These are phyloP conservation scores for Pheosia tremula DNA, from an alignment of 2,888 invertebrate genomes.

Conservation along the genomic window DNA sequence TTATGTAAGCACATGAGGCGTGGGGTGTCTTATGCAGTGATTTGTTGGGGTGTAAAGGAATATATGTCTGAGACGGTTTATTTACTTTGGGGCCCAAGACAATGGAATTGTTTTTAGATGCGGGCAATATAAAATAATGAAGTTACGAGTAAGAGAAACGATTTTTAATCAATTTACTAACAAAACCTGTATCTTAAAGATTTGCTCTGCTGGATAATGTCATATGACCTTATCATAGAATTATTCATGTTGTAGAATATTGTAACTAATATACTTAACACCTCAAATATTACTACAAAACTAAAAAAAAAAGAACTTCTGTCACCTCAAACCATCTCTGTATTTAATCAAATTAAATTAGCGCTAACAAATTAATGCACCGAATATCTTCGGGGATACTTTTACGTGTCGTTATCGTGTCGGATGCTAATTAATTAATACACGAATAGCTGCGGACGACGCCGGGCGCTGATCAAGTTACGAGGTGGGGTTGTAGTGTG, in stretches of 20 bases:
- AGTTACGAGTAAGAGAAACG: no score
- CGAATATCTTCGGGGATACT: neutral
- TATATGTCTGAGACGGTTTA: neutral
- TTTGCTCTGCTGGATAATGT: no score
- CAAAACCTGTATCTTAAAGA: no score
- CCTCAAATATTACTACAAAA: no score
- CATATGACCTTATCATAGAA: no score
- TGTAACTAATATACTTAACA: no score
- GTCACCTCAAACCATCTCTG: conserved; percentile 23
- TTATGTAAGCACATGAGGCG: neutral
- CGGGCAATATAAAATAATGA: no score
- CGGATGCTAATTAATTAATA: conserved; percentile 36
- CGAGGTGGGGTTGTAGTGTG: conserved; percentile 12
- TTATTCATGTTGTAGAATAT: no score
- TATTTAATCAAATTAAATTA: conserved; percentile 17
- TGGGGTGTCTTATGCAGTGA: neutral
- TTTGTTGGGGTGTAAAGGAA: conserved; percentile 1
- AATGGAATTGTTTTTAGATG: no score
- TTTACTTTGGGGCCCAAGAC: neutral
- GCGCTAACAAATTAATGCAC: conserved; percentile 23
- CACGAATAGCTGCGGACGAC: conserved; percentile 19
- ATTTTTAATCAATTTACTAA: no score
- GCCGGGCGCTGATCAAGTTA: conserved; percentile 18
- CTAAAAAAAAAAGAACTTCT: conserved; percentile 2
- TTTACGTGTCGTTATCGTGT: conserved; percentile 18